Conservation (phyloP, 2,888 invertebrate species). For the Agonopterix subpropinquella region DNA sequence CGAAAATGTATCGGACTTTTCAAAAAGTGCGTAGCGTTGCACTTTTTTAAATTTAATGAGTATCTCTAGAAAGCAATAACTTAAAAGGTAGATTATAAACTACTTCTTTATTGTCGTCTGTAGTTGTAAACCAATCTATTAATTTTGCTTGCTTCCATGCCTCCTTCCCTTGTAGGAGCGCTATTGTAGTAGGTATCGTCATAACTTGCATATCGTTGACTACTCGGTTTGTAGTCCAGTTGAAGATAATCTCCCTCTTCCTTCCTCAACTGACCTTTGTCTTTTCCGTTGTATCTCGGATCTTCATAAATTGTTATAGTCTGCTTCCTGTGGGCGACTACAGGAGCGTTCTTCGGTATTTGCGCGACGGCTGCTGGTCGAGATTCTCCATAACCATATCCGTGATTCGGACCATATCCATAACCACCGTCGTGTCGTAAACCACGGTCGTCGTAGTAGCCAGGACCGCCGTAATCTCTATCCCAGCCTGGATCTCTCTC, state of each 20-base stretch:
- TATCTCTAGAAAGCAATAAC: conserved; percentile 37
- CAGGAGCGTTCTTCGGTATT: conserved; percentile 49
- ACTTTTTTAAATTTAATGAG: conserved; percentile 26
- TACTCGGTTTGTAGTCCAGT: conserved; percentile 62
- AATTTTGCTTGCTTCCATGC: conserved; percentile 62
- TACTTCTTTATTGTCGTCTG: conserved; percentile 41
- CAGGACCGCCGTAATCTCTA: conserved; percentile 55
- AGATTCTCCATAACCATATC: conserved; percentile 58
- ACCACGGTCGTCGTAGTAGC: conserved; percentile 60
- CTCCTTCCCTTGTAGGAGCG: conserved; percentile 38
- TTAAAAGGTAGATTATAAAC: conserved; percentile 6
- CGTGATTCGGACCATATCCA: conserved; percentile 53
- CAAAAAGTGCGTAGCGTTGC: conserved; percentile 4
- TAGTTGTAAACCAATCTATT: conserved; percentile 71
- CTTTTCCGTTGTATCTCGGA: conserved; percentile 59
- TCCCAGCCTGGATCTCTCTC: conserved; percentile 32
- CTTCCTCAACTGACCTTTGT: conserved; percentile 49
- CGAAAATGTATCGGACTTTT: conserved; percentile 14
- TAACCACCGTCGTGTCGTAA: conserved; percentile 58
- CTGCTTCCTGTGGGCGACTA: conserved; percentile 62
- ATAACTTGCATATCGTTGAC: conserved; percentile 61
- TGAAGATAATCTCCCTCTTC: conserved; percentile 62
- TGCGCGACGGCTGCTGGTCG: conserved; percentile 47
- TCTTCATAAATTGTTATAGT: conserved; percentile 72
- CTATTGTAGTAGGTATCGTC: conserved; percentile 61